Conservation (phyloP, 2,888 invertebrate genomes). For the Caenorhabditis panamensis region DNA sequence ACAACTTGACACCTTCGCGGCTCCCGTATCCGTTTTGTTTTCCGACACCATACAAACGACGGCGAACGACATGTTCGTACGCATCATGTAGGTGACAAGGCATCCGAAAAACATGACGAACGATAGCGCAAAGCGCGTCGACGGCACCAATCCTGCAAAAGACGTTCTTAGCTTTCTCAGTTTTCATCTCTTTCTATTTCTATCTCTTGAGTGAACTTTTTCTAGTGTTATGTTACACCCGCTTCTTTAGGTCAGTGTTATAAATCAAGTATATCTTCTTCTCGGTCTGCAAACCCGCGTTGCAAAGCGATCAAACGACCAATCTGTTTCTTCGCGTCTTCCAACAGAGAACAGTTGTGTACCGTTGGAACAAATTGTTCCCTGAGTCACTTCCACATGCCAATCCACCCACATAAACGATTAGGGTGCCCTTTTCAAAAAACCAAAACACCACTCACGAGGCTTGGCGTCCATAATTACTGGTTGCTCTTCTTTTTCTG, state of each 20-base stretch:
- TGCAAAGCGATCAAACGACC: constrained; percentile 34
- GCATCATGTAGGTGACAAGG: constrained; percentile 91
- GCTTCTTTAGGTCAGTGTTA: constrained; percentile 8
- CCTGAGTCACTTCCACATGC: too few species aligned
- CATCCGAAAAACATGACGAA: constrained; percentile 91
- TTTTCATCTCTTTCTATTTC: constrained; percentile 20
- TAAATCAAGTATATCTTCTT: constrained; percentile 31
- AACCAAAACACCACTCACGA: constrained; percentile 24
- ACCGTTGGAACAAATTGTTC: background rate
- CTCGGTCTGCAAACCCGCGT: constrained; percentile 16
- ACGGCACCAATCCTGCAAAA: constrained; percentile 77
- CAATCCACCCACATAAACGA: background rate
- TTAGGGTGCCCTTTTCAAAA: background rate
- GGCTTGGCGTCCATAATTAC: constrained; percentile 52
- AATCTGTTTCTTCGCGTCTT: too few species aligned
- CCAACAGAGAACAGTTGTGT: constrained; percentile 18
- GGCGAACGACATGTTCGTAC: constrained; percentile 92
- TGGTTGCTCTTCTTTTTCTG: constrained; percentile 3
- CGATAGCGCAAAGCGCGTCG: constrained; percentile 85
- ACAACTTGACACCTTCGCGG: constrained; percentile 24
- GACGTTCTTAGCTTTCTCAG: constrained; percentile 21
- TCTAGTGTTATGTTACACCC: background rate
- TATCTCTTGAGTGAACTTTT: constrained; percentile 23
- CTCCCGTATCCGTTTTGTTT: constrained; percentile 46
- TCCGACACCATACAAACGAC: constrained; percentile 91